Evolutionary conservation across 2,888 invertebrate species (phyloP).

Genomic region (Sicus ferrugineus): DNA sequence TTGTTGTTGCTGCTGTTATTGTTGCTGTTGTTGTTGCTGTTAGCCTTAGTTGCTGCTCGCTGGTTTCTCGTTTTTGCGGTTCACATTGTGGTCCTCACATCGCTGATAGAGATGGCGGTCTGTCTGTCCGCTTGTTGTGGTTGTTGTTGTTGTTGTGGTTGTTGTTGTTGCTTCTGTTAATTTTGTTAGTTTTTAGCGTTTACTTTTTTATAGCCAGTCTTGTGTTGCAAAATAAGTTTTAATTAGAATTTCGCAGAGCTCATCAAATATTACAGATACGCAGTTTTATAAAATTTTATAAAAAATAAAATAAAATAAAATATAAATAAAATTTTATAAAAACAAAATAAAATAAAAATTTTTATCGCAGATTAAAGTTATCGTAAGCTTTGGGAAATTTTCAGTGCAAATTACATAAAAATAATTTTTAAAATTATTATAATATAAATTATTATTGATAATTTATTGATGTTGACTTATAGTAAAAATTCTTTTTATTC

Average conservation of each 20-base stretch:
- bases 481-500: no score
- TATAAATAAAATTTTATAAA: no score
- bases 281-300: neutral
- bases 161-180: constrained; percentile 3
- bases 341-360: no score
- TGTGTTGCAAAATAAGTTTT: constrained; percentile 4
- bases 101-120: constrained; percentile 24
- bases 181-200: constrained; percentile 9
- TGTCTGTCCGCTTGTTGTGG: constrained; percentile 13
- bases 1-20: constrained; percentile 7
- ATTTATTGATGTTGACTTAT: neutral
- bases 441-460: neutral
- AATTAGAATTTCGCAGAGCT: neutral
- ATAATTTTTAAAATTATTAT: no score
- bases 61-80: constrained; percentile 21
- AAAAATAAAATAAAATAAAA: no score
- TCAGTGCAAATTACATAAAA: no score
- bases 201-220: neutral
- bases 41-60: no score
- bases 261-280: no score
- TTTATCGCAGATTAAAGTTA: no score
- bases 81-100: constrained; percentile 20
- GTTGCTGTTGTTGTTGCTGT: neutral
- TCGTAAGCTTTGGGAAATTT: no score
- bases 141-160: neutral